These are phyloP conservation scores for Oligia strigilis DNA, from an alignment of 2,888 invertebrate species.

Conservation along the genomic window DNA sequence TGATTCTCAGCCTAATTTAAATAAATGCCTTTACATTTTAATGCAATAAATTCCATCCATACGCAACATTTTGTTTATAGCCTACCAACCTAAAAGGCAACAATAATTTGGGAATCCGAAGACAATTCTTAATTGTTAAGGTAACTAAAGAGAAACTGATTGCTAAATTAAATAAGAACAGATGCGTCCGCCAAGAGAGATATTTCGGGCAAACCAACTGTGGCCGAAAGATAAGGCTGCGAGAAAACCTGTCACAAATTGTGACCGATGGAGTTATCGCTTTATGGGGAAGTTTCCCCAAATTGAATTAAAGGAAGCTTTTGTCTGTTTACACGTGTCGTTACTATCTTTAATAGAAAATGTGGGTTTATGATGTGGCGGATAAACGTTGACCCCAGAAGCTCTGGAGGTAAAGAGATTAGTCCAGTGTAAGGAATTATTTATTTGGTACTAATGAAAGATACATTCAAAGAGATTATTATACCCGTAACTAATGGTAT, in stretches of 20 bases:
- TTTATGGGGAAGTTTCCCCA: constrained; percentile 17
- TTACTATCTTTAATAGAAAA: constrained; percentile 13
- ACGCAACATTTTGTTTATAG: background rate
- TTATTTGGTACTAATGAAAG: constrained; percentile 12
- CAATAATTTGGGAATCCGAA: background rate
- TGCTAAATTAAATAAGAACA: constrained; percentile 8
- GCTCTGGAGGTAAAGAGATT: background rate
- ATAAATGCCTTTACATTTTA: background rate
- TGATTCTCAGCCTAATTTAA: background rate
- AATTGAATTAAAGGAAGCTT: constrained; percentile 36
- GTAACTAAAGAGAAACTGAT: constrained; percentile 6
- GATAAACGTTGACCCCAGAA: background rate
- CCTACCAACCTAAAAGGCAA: background rate
- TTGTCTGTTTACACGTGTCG: constrained; percentile 16
- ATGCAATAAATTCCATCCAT: background rate
- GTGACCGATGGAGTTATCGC: constrained; percentile 37
- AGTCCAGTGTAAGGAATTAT: constrained; percentile 1
- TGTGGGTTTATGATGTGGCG: background rate
- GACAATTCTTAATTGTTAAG: background rate
- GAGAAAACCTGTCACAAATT: constrained; percentile 41
- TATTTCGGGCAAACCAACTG: constrained; percentile 41
- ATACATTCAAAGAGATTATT: constrained; percentile 4
- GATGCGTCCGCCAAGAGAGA: constrained; percentile 20
- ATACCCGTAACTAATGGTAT: background rate
- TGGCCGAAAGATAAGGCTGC: constrained; percentile 42